A percentile compares a stretch with the other conserved stretches of the same genome.
These are phyloP conservation scores for Trichonephila clavata DNA, from an alignment of 1,140 invertebrate genomes.

Conservation along the genomic window DNA sequence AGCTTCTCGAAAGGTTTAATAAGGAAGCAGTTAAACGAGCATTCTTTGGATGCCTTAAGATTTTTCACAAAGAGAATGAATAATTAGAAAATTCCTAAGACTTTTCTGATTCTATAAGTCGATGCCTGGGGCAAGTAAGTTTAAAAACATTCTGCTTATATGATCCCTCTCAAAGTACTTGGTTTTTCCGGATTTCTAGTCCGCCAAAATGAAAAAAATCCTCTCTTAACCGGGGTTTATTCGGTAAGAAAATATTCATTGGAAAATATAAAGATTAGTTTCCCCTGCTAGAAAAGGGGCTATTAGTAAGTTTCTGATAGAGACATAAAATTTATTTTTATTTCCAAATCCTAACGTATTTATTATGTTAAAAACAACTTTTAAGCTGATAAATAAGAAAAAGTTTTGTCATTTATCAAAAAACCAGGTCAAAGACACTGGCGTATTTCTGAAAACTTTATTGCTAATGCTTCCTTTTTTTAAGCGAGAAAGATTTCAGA, in stretches of 20 bases:
- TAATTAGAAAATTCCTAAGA: constrained; percentile 42
- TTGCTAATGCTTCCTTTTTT: too few relatives aligned
- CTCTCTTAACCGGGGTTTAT: neutral
- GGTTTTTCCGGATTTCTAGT: neutral
- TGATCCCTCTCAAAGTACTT: neutral
- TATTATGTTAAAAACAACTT: neutral
- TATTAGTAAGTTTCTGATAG: neutral
- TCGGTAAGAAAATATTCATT: too few relatives aligned
- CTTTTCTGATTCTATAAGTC: neutral
- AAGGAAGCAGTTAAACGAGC: neutral
- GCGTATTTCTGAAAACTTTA: too few relatives aligned
- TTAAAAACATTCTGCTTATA: neutral
- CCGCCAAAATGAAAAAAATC: neutral
- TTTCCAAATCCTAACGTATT: neutral
- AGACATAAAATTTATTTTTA: neutral
- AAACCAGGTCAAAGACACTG: too few relatives aligned
- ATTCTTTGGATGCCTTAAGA: constrained; percentile 11
- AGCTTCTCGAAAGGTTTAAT: neutral
- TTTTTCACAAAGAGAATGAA: constrained; percentile 6
- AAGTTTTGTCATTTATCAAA: too few relatives aligned
- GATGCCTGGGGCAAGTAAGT: neutral
- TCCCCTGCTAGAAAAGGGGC: neutral
- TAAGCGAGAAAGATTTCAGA: too few relatives aligned
- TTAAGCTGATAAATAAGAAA: neutral
- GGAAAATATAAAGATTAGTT: neutral